Conservation (phyloP, 2,888 invertebrate species). For the Pardosa pseudoannulata region DNA sequence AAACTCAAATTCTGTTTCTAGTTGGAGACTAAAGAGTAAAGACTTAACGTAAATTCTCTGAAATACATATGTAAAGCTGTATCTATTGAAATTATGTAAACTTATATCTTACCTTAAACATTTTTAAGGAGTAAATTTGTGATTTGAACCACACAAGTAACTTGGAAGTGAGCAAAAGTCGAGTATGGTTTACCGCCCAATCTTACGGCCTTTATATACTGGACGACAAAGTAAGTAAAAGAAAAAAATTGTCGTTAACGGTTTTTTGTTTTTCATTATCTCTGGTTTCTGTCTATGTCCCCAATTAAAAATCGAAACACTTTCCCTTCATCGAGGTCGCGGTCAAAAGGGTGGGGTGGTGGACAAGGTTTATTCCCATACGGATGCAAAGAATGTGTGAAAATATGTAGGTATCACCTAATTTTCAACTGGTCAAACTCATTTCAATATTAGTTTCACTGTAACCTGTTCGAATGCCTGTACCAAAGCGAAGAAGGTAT, state of each 20-base stretch:
- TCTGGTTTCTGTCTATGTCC: background rate
- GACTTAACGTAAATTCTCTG: no score
- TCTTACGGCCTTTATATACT: background rate
- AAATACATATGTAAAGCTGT: no score
- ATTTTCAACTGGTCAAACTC: background rate
- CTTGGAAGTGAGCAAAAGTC: background rate
- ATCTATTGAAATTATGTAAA: no score
- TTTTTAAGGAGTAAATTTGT: background rate
- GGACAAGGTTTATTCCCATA: background rate
- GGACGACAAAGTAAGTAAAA: no score
- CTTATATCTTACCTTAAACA: background rate
- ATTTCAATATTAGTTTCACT: background rate
- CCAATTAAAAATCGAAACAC: background rate
- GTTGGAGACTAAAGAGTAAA: no score
- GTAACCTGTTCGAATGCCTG: background rate
- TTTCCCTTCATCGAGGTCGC: background rate
- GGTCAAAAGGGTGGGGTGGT: constrained; percentile 2
- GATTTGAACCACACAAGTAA: no score
- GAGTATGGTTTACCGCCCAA: background rate
- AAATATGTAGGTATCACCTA: constrained; percentile 3
- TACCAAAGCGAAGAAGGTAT: no score
- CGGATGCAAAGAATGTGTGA: background rate
- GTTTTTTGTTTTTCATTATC: background rate
- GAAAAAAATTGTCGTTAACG: background rate
- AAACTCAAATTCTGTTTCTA: no score